phyloP scores from a whole-genome alignment of 2,888 invertebrate genomes.

The Drosophila subsilvestris region DNA sequence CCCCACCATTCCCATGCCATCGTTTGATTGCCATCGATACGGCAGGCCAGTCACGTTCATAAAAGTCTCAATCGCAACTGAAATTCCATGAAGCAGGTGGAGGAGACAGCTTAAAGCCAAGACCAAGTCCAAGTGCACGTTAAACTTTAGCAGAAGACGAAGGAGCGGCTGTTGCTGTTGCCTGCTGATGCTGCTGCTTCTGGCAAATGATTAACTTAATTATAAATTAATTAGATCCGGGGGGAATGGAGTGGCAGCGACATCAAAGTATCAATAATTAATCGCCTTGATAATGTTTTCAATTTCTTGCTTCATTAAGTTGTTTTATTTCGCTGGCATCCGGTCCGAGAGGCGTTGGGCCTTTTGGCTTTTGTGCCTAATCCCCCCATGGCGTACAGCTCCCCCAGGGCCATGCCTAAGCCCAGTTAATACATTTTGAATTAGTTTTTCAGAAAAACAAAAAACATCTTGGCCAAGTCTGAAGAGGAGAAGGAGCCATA shows the following conservation, averaged over 20 bases:
- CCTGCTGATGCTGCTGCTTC: conserved; percentile 14
- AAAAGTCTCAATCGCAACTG: conserved; percentile 66
- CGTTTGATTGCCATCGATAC: conserved; percentile 55
- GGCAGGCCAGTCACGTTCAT: conserved; percentile 69
- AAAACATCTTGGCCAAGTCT: conserved; percentile 8
- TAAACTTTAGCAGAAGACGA: conserved; percentile 24
- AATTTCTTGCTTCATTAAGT: conserved; percentile 78
- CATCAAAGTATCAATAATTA: conserved; percentile 80
- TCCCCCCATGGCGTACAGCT: conserved; percentile 15
- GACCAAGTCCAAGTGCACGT: conserved; percentile 13
- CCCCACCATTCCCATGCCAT: not conserved
- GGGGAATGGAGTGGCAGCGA: conserved; percentile 31
- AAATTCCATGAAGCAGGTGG: conserved; percentile 42
- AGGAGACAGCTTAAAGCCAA: conserved; percentile 62
- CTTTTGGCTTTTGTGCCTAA: conserved; percentile 33
- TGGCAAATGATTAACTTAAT: conserved; percentile 71
- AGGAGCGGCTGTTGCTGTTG: not conserved
- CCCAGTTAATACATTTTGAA: conserved; percentile 59
- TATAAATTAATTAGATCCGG: conserved; percentile 73
- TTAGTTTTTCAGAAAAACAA: conserved; percentile 30
- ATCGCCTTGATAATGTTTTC: conserved; percentile 78
- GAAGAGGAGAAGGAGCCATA: not conserved
- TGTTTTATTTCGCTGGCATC: conserved; percentile 52
- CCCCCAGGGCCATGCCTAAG: conserved; percentile 40
- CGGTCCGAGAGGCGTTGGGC: conserved; percentile 40